Evolutionary conservation across 2,113 vertebrate species (phyloP), one percentile per base, ranked within the genome.

Genomic region (Chinchilla lanigera): DNA sequence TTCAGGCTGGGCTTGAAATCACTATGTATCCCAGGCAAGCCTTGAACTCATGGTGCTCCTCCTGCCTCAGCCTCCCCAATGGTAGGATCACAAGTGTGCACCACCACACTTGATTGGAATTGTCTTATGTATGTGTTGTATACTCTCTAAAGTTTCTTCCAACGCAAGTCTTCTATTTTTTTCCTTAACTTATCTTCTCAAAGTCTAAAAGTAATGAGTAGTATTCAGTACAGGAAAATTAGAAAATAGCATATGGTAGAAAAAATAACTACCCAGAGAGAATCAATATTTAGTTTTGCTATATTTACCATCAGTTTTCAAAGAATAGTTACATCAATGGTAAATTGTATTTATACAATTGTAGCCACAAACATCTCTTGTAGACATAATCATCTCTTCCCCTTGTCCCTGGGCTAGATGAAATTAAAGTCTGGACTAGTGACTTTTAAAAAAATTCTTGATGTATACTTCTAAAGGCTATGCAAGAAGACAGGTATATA

Each of bases 401-500:
- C 22, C 58, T 94, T 83, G 65, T 94, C 56, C 92, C 65, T 20
- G 6, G 86, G 38, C 22, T 69, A 16, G 65, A 93, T 67, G 56
- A 91, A 97, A 85, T 73, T 91, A 93, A 95, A 12, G 80, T 81
- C 33, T 93, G 83, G 35, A 41, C 9, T 5, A 19, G 73, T 84
- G 38, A 67, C 65, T 30, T 65, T 33, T 12, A 30, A 63, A 63
- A 63, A 63, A 11, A 33, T 10, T 35, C 26, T 10, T 92, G 65
- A 65, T 89, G 82, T 69, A 94, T 90, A 95, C 52, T 90, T 35
- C 41, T 77, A 38, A 50, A 90, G 24, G 44, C 82, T 71, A 87
- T 22, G 65, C 33, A 88, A 95, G 89, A 89, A 94, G 30, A 69
- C 77, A 78, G 82, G 56, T 83, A 63, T 0, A 71, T 82, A 44